A percentile compares a stretch with the other conserved stretches of the same genome.
Evolutionary conservation across 2,113 vertebrate species (phyloP).

Genomic region (Odocoileus virginianus): DNA sequence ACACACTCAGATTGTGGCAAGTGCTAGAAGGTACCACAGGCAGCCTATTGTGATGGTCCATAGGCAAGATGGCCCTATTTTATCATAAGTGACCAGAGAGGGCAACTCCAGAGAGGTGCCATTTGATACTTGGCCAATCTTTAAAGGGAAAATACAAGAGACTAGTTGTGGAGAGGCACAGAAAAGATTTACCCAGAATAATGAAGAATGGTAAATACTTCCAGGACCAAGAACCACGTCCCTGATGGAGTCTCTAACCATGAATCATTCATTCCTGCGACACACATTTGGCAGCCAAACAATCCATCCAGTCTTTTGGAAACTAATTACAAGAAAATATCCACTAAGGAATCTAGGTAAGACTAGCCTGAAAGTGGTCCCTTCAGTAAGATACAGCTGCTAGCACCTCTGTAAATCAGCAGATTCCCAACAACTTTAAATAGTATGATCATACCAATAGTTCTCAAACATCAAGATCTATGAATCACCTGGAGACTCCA

Average conservation of each 20-base stretch:
- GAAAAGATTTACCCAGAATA: neutral
- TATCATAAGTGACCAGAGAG: neutral
- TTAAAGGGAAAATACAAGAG: neutral
- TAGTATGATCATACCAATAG: neutral
- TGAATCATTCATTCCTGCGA: neutral
- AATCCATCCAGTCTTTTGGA: neutral
- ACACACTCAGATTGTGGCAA: neutral
- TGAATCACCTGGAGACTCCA: neutral
- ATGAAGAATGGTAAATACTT: neutral
- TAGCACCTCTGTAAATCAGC: neutral
- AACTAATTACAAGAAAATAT: neutral
- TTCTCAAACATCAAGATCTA: neutral
- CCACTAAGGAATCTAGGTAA: neutral
- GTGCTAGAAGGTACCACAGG: neutral
- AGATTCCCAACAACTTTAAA: neutral
- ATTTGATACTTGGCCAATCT: neutral
- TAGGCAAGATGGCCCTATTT: neutral
- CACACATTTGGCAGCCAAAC: neutral
- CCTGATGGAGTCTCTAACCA: no score
- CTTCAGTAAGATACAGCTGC: neutral
- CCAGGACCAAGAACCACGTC: neutral
- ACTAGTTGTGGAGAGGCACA: neutral
- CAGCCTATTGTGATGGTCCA: rapidly evolving
- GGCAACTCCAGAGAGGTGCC: neutral
- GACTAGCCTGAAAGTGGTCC: neutral